These are phyloP conservation scores for Megalops cyprinoides DNA, from an alignment of 2,797 vertebrate genomes.

Conservation along the genomic window DNA sequence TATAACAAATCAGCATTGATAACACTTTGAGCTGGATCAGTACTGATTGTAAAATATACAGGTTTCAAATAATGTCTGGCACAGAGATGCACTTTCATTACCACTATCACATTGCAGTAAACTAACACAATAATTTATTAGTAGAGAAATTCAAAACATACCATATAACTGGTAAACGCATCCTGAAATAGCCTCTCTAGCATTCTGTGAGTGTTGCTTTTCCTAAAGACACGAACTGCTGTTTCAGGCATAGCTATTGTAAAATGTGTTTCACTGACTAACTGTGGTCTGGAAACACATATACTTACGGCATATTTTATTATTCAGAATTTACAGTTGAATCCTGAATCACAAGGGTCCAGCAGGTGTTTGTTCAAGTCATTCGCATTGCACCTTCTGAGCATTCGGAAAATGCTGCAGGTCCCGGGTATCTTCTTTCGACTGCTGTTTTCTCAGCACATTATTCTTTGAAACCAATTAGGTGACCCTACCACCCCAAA, in stretches of 20 bases:
- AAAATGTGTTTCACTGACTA: too few species aligned
- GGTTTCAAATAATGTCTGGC: background rate
- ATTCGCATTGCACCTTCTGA: constrained; percentile 27
- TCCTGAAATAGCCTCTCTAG: too few species aligned
- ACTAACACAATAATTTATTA: background rate
- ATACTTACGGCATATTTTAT: too few species aligned
- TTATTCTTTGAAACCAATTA: constrained; percentile 65
- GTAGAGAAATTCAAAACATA: background rate
- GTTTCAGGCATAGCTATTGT: too few species aligned
- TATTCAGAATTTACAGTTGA: background rate
- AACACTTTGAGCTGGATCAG: background rate
- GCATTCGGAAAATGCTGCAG: constrained; percentile 23
- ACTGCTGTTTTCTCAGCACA: constrained; percentile 49
- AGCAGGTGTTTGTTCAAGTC: background rate
- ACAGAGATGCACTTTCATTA: background rate
- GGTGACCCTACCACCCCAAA: constrained; percentile 52
- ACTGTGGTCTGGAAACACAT: too few species aligned
- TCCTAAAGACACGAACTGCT: too few species aligned
- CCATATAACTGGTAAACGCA: too few species aligned
- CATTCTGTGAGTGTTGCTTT: too few species aligned
- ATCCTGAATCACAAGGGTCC: background rate
- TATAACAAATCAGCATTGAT: background rate
- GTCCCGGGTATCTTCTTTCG: constrained; percentile 40
- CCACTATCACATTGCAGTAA: background rate
- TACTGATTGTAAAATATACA: background rate